These are phyloP conservation scores for Petroica traversi DNA, from an alignment of 2,113 vertebrate species.

Conservation along the genomic window DNA sequence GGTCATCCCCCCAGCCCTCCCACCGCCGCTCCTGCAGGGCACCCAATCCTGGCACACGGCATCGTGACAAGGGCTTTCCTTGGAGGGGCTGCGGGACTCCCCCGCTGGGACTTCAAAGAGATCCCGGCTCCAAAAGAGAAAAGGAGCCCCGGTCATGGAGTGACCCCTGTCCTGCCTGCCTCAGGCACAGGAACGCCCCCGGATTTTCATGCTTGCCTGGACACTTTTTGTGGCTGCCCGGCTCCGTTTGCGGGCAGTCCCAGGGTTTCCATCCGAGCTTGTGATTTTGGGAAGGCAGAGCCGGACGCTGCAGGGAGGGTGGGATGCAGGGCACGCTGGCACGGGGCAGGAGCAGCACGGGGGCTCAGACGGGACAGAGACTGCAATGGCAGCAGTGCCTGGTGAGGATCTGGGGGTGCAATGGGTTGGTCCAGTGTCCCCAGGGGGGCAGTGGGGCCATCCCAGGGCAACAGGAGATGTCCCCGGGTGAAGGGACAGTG, in stretches of 20 bases:
- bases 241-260: rapidly evolving
- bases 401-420: rapidly evolving
- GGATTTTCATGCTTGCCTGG: neutral
- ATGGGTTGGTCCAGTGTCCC: neutral
- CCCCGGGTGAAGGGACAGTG: neutral
- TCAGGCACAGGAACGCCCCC: neutral
- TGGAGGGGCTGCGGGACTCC: neutral
- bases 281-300: rapidly evolving
- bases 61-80: neutral
- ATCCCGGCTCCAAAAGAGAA: neutral
- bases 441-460: rapidly evolving
- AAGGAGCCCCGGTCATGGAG: neutral
- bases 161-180: neutral
- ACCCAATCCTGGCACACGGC: neutral
- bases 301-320: neutral
- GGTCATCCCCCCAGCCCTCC: neutral
- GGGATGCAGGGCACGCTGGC: rapidly evolving
- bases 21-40: neutral
- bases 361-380: neutral
- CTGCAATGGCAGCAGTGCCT: rapidly evolving
- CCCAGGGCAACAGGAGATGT: neutral
- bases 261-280: rapidly evolving
- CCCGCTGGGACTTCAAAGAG: neutral
- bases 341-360: rapidly evolving
- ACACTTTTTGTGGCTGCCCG: neutral